Base-by-base conservation (phyloP, 2,888 invertebrate species). In the Coelinius sp. region DNA sequence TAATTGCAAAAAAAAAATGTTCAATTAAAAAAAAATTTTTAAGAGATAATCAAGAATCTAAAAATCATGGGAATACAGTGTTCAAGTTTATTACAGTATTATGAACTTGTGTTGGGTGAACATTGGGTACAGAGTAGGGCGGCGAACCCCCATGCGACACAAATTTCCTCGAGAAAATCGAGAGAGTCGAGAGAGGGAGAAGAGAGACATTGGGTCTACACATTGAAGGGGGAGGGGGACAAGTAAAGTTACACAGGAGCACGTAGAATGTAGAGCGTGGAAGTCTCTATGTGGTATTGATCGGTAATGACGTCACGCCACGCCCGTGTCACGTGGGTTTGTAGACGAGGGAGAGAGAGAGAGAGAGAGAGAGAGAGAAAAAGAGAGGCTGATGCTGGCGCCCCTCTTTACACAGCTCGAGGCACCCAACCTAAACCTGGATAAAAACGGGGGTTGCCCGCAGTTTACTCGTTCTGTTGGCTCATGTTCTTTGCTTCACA, bases 291-390 rank as follows among this genome's bases (percentile, higher is more conserved):
- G 82, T 80, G 74, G 84, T 86, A 86, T 86, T 86, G 86, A 86
- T 85, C 86, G 84, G 71, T 75, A 77, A 80, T 85, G 86, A 85
- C 85, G 85, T 85, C 83, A 85, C 84, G 84, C 85, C 84, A 85
- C 86, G 84, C 86, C 85, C 85, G 85, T 84, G 80, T 85, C 86
- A 85, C 85, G 85, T 86, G 85, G 53, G 27, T 25, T 25, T 27
- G 27, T 12, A 25, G 56, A n/a, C n/a, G n/a, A n/a, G n/a, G n/a
- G n/a, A n/a, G n/a, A n/a, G n/a, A n/a, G n/a, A n/a, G n/a, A n/a
- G n/a, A n/a, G n/a, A n/a, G n/a, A n/a, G n/a, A n/a, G n/a, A n/a
- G n/a, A n/a, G n/a, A n/a, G n/a, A n/a, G 27, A 27, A 14, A 75
- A 75, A 68, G 78, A 74, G 83, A 83, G 82, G 85, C 86, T 81